phyloP scores from a whole-genome alignment of 2,888 invertebrate species.

The Pristionchus exspectatus region DNA sequence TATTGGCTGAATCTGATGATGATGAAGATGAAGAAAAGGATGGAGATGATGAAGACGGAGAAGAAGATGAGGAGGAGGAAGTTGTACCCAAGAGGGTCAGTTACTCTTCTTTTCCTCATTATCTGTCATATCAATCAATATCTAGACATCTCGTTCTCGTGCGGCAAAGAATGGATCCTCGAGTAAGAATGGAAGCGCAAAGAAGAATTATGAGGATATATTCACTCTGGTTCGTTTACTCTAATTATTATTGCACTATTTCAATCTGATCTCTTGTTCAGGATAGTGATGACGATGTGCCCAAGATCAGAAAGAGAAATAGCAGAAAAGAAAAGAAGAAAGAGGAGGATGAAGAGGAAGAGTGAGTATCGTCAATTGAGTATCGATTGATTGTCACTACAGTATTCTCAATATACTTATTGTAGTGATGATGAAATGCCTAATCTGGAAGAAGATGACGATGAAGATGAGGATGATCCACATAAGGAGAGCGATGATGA shows the following conservation, averaged over 20 bases:
- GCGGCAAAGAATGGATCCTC: conserved; percentile 31
- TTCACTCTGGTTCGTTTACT: not conserved
- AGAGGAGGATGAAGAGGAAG: not conserved
- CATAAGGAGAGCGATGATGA: conserved; percentile 18
- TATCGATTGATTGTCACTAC: not conserved
- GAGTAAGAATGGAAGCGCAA: conserved; percentile 30
- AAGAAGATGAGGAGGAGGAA: conserved; percentile 46
- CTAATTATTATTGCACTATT: not conserved
- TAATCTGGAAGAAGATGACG: not conserved
- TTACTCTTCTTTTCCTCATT: not conserved
- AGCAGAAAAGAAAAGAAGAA: conserved; percentile 37
- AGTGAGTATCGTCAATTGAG: not conserved
- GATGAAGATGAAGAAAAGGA: conserved; percentile 41
- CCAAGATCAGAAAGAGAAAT: not conserved
- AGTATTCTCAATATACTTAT: too few species aligned
- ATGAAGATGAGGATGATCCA: conserved; percentile 2
- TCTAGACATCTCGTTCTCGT: conserved; percentile 21
- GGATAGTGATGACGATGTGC: conserved; percentile 47
- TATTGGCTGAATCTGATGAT: not conserved
- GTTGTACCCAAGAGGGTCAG: not conserved
- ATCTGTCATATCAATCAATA: not conserved
- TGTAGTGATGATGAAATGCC: not conserved
- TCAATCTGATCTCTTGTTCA: not conserved
- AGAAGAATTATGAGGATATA: not conserved
- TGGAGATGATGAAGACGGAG: conserved; percentile 10